Percentiles rank a stretch among this genome's conserved stretches.
Conservation (phyloP, 2,797 vertebrate species). For the Sphaeramia orbicularis region DNA sequence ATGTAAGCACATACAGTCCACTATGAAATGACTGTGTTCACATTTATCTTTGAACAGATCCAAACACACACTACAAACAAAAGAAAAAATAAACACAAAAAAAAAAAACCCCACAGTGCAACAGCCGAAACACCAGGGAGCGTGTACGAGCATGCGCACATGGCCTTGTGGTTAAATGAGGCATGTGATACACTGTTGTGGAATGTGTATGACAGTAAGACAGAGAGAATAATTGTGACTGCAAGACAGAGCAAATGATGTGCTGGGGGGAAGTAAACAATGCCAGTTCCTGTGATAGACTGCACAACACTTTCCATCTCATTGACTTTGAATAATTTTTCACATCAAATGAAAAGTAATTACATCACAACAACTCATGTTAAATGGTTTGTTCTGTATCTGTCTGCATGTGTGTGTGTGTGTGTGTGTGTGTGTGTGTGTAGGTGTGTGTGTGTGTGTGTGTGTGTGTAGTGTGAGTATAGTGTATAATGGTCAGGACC, state of each 20-base stretch:
- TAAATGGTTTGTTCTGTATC: slow-evolving; percentile 60
- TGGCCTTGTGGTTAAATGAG: slow-evolving; percentile 71
- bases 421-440: too few relatives aligned
- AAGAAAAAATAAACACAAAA: not conserved
- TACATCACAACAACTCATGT: slow-evolving; percentile 75
- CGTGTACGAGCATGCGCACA: slow-evolving; percentile 55
- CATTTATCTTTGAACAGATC: too few relatives aligned
- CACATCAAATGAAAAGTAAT: slow-evolving; percentile 83
- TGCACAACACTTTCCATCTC: slow-evolving; percentile 80
- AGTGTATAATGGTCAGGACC: slow-evolving; percentile 55
- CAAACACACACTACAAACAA: too few relatives aligned
- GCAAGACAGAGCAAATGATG: slow-evolving; percentile 78
- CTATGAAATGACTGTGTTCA: too few relatives aligned
- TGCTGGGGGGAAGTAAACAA: slow-evolving; percentile 82
- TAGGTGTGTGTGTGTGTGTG: too few relatives aligned
- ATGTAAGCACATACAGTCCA: too few relatives aligned
- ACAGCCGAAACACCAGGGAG: slow-evolving; percentile 46
- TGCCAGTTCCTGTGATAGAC: slow-evolving; percentile 80
- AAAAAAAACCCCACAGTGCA: slow-evolving; percentile 44
- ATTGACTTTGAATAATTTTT: slow-evolving; percentile 83
- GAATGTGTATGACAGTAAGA: slow-evolving; percentile 78
- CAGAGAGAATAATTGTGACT: slow-evolving; percentile 80
- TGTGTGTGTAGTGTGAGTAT: slow-evolving; percentile 14
- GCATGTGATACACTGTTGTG: slow-evolving; percentile 76
- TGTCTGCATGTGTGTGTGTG: slow-evolving; percentile 28